Evolutionary conservation across 2,113 vertebrate species (phyloP).

Genomic region (Psophia crepitans): DNA sequence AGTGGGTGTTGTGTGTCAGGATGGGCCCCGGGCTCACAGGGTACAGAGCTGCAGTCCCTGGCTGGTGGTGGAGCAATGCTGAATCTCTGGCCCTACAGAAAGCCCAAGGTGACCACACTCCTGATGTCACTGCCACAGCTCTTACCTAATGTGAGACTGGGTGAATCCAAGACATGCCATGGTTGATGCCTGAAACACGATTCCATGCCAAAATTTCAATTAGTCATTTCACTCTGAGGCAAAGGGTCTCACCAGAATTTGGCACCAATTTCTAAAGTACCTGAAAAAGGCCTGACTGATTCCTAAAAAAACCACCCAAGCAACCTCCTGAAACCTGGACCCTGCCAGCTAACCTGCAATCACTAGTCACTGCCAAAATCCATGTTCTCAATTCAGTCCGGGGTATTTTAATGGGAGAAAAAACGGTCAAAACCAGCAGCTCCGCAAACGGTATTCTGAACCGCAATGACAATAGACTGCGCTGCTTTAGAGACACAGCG

Average conservation of each 20-base stretch:
- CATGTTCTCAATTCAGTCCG: background rate
- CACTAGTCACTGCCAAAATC: background rate
- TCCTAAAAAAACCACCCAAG: background rate
- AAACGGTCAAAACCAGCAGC: background rate
- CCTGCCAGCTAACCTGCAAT: background rate
- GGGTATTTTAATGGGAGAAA: background rate
- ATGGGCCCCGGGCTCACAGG: background rate
- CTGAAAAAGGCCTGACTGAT: background rate
- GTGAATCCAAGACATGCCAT: background rate
- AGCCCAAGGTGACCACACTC: accelerated
- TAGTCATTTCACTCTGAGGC: background rate
- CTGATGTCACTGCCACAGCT: background rate
- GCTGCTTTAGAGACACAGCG: background rate
- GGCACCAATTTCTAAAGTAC: background rate
- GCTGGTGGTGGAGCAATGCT: background rate
- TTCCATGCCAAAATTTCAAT: background rate
- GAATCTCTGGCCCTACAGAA: background rate
- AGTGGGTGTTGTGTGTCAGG: background rate
- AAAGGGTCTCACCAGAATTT: background rate
- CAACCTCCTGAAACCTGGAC: background rate
- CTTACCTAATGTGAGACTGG: accelerated
- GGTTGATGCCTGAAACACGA: background rate
- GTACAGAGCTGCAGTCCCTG: background rate
- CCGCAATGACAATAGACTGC: background rate
- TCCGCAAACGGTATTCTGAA: background rate